Evolutionary conservation across 2,888 invertebrate genomes (phyloP).

Genomic region (Pandemis cinnamomeana): DNA sequence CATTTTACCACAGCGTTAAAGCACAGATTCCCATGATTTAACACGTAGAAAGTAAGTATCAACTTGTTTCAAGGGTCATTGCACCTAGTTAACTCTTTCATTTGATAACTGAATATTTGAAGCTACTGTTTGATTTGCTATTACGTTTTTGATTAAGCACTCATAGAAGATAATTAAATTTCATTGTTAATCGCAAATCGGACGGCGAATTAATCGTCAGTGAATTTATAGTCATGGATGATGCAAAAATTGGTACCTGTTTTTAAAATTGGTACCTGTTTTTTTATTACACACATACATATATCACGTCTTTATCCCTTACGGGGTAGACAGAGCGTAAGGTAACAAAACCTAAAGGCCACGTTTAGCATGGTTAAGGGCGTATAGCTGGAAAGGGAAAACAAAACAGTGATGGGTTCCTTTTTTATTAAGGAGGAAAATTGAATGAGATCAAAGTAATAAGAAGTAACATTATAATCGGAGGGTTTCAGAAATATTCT

Average conservation of each 20-base stretch:
- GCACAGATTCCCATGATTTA: slow-evolving; percentile 2
- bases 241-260: background rate
- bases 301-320: no score
- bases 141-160: slow-evolving; percentile 45
- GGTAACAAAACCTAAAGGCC: no score
- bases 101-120: slow-evolving; percentile 48
- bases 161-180: slow-evolving; percentile 44
- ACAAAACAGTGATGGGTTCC: no score
- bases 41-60: slow-evolving; percentile 21
- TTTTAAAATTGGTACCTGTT: background rate
- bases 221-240: slow-evolving; percentile 18
- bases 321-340: no score
- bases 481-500: background rate
- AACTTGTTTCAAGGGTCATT: slow-evolving; percentile 50
- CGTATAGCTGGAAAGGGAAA: no score
- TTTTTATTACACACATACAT: no score
- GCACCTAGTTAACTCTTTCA: slow-evolving; percentile 53
- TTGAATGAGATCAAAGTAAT: background rate
- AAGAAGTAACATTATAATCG: background rate
- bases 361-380: no score
- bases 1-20: background rate
- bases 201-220: slow-evolving; percentile 21
- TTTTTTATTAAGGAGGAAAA: background rate
- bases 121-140: slow-evolving; percentile 55
- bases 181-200: slow-evolving; percentile 33